Conservation (phyloP, 2,797 vertebrate genomes). For the Neopelma chrysocephalum region DNA sequence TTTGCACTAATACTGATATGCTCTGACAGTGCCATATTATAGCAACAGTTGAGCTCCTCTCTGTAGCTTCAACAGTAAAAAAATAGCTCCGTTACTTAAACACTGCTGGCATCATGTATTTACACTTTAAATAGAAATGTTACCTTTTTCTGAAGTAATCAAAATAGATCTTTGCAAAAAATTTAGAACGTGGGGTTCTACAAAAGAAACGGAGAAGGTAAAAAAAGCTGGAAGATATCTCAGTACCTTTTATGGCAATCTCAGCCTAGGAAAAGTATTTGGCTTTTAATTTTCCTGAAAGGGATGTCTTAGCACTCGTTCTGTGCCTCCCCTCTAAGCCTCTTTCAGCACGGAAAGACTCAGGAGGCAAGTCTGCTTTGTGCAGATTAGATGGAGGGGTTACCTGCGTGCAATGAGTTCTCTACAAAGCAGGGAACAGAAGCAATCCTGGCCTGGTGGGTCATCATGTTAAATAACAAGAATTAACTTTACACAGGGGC, state of each 20-base stretch:
- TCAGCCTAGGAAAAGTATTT: slow-evolving; percentile 25
- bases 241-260: slow-evolving; percentile 63
- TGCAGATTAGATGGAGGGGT: slow-evolving; percentile 20
- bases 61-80: slow-evolving; percentile 56
- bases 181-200: slow-evolving; percentile 72
- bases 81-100: slow-evolving; percentile 73
- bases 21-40: slow-evolving; percentile 35
- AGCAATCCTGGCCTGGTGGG: background rate
- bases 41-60: slow-evolving; percentile 39
- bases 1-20: slow-evolving; percentile 53
- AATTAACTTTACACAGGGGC: background rate
- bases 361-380: slow-evolving; percentile 14
- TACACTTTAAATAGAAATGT: slow-evolving; percentile 81
- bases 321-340: slow-evolving; percentile 14
- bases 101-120: slow-evolving; percentile 72
- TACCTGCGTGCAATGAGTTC: background rate
- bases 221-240: slow-evolving; percentile 64
- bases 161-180: slow-evolving; percentile 82
- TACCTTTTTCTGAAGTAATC: slow-evolving; percentile 74
- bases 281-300: slow-evolving; percentile 51
- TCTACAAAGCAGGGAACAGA: background rate
- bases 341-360: background rate
- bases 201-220: slow-evolving; percentile 71
- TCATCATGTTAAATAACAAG: background rate
- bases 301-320: background rate